These are phyloP conservation scores for Hippocampus zosterae DNA, from an alignment of 2,113 vertebrate genomes.

Conservation along the genomic window DNA sequence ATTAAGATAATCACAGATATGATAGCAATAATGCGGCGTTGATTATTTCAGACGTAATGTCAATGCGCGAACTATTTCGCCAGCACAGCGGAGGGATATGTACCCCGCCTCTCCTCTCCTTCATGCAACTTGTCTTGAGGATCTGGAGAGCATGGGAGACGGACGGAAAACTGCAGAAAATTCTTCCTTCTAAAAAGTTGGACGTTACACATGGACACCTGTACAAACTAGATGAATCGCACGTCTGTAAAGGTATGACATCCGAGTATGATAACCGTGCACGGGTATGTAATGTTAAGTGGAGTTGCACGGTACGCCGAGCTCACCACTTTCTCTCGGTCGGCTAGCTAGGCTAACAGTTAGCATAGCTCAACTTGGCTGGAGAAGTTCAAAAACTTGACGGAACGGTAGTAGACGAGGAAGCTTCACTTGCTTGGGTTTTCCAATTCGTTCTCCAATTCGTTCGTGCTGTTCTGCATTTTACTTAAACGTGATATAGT, in stretches of 20 bases:
- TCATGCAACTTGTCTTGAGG: constrained; percentile 65
- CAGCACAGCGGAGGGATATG: constrained; percentile 68
- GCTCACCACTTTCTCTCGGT: constrained; percentile 1
- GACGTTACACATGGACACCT: constrained; percentile 2
- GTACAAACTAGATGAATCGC: constrained; percentile 6
- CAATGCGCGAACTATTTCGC: constrained; percentile 45
- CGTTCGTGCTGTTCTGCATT: background rate
- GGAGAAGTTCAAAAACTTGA: constrained; percentile 65
- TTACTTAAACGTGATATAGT: background rate
- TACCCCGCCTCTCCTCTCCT: constrained; percentile 45
- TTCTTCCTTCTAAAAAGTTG: constrained; percentile 14
- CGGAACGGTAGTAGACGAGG: constrained; percentile 40
- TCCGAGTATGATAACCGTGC: background rate
- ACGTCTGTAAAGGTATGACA: constrained; percentile 49
- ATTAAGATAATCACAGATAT: background rate
- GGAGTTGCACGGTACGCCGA: background rate
- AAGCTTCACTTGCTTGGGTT: background rate
- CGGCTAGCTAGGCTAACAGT: constrained; percentile 36
- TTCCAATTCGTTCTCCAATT: too few species aligned
- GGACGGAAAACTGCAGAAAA: constrained; percentile 31
- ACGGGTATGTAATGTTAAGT: background rate
- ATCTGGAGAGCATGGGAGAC: constrained; percentile 53
- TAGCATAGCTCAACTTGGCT: constrained; percentile 43
- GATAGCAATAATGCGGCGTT: background rate
- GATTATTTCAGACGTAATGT: background rate